A percentile compares a stretch with the other conserved stretches of the same genome.
Conservation (phyloP, 2,888 invertebrate genomes). For the Ochropacha duplaris region DNA sequence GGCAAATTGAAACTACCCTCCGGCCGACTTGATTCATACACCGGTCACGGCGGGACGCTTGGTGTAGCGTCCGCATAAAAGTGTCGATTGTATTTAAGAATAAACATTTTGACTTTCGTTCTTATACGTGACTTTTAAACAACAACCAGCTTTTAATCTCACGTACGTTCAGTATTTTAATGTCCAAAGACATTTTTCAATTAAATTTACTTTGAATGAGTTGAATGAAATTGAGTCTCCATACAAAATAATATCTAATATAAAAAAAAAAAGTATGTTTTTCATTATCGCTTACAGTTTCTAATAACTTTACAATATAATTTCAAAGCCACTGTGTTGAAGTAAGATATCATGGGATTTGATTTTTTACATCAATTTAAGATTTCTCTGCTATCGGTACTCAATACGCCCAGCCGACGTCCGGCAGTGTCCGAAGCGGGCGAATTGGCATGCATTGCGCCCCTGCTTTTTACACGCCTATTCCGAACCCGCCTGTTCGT, state of each 20-base stretch:
- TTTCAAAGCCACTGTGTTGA: too few species aligned
- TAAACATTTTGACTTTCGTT: neutral
- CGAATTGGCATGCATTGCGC: conserved; percentile 79
- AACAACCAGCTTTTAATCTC: too few species aligned
- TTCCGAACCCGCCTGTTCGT: conserved; percentile 41
- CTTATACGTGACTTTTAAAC: neutral
- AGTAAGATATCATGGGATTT: neutral
- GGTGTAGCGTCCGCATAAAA: conserved; percentile 46
- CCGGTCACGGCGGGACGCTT: conserved; percentile 54
- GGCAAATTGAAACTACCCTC: conserved; percentile 70
- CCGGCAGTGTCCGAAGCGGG: conserved; percentile 57
- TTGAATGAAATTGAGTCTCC: too few species aligned
- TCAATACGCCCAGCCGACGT: conserved; percentile 30
- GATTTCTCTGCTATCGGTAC: conserved; percentile 46
- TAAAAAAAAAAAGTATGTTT: too few species aligned
- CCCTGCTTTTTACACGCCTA: conserved; percentile 73
- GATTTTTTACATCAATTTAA: neutral
- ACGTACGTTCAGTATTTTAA: too few species aligned
- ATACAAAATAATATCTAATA: too few species aligned
- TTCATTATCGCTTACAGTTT: too few species aligned
- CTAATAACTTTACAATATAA: too few species aligned
- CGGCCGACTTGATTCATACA: conserved; percentile 58
- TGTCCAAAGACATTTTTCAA: too few species aligned
- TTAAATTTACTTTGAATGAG: too few species aligned
- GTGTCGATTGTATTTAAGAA: neutral